Evolutionary conservation across 2,113 vertebrate species (phyloP), one percentile per base, ranked within the genome.

Genomic region (Sapajus apella): DNA sequence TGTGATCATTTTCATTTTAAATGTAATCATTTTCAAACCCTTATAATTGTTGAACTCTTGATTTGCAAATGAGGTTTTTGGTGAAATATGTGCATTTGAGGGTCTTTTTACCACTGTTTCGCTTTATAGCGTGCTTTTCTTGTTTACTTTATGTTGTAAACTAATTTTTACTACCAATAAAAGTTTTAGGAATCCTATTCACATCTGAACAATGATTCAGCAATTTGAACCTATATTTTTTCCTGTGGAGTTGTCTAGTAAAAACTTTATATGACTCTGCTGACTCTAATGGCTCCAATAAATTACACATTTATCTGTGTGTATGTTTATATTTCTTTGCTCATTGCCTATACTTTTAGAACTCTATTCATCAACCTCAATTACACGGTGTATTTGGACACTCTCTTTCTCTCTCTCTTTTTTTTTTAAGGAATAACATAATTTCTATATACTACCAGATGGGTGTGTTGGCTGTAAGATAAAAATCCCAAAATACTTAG

Each of bases 381-480:
- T 98, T 98, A 98, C 90, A 95, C 47, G 91, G 68, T 92, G 79
- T 97, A 97, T 97, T 96, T 98, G 96, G 97, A 94, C 98, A 93
- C n/a, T 52, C 20, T 56, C 6, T 47, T 2, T 58, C 14, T 50
- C 9, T 56, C 17, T 16, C 3, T 55, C 8, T 70, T 37, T 86
- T 61, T 43, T 87, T 66, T 89, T 82, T 76, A 87, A 93, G 87
- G 73, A 81, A 95, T 90, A 97, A 0, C 52, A 89, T 98, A 96
- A 92, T 94, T 98, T 98, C 96, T 98, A 0, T 97, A 79, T 95
- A 97, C 94, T 97, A 97, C 97, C 98, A 98, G 98, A 98, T 98
- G 98, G 98, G 95, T 98, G 70, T 98, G 93, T 98, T 98, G 98
- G 97, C 98, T 98, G 97, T 97, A 98, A 98, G 98, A 98, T 98